These are phyloP conservation scores for Melierax canorus DNA, from an alignment of 2,113 vertebrate species.

Conservation along the genomic window DNA sequence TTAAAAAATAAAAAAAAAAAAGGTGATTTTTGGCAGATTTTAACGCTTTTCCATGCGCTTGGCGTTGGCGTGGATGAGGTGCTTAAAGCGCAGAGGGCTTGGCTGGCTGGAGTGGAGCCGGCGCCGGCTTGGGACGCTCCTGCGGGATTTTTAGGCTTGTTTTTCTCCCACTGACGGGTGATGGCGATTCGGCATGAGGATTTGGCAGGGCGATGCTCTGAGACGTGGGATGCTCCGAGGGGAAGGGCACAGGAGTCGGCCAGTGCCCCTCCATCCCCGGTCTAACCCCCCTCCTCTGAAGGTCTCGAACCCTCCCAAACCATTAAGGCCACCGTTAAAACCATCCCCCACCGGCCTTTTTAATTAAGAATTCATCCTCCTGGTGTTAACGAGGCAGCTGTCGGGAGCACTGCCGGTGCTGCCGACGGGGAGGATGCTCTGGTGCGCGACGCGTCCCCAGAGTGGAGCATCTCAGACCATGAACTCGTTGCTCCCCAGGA, in stretches of 20 bases:
- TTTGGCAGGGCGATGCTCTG: background rate
- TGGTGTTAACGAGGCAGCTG: background rate
- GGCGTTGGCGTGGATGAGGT: background rate
- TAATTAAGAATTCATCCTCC: background rate
- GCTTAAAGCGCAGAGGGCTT: slow-evolving; percentile 43
- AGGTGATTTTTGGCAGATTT: slow-evolving; percentile 65
- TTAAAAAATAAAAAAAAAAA: slow-evolving; percentile 9
- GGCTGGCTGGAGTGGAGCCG: background rate
- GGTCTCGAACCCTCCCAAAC: background rate
- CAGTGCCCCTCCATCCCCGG: background rate
- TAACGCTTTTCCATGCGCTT: slow-evolving; percentile 46
- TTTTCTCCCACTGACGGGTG: background rate
- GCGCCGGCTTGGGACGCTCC: background rate
- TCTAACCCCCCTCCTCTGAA: background rate
- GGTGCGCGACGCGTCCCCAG: fast-evolving
- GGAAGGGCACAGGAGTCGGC: background rate
- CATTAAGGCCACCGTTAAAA: slow-evolving; percentile 62
- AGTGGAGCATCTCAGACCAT: slow-evolving; percentile 85
- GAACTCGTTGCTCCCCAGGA: slow-evolving; percentile 92
- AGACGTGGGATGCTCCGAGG: fast-evolving
- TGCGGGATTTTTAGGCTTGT: fast-evolving
- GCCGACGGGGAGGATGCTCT: background rate
- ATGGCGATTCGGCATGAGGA: background rate
- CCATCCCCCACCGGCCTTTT: background rate
- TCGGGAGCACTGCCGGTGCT: background rate